Evolutionary conservation across 2,888 invertebrate genomes (phyloP), one percentile per base, ranked within the genome.

Genomic region (Sinopyrophorus schimmeli): DNA sequence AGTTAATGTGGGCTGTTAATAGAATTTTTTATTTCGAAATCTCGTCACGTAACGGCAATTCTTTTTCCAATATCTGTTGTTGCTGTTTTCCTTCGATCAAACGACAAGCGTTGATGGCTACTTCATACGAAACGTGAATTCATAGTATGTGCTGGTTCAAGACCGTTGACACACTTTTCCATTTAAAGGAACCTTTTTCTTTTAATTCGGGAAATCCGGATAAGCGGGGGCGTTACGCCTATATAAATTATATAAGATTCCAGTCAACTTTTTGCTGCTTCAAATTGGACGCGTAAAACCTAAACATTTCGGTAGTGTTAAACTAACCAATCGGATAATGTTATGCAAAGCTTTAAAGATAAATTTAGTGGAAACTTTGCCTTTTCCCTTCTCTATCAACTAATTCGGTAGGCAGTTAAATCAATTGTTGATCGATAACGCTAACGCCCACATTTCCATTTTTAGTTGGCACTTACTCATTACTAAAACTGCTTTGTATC

Each of bases 21-120:
- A 34, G 32, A 42, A 31, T 42, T 42, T 32, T 32, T 24, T 12
- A 32, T 32, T 24, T 40, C 14, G 12, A 11, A 42, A 32, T 32
- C 31, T 31, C 21, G 23, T 32, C 42, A 42, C 32, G 42, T 32
- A 32, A 11, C 10, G 10, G 32, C 42, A 34, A 42, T 42, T 42
- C 17, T 26, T 42, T 32, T 42, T 24, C 42, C 32, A 42, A 31
- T 31, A 42, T 42, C 42, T 42, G 42, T 42, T 42, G 42, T 42
- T 42, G 42, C 42, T 42, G 32, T 42, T 42, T 42, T 34, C 32
- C 32, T 34, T 26, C 20, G 20, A 42, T 31, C 42, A 34, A 42
- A 34, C 42, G 32, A 42, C 42, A 42, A 31, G 31, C 30, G 42
- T 32, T 42, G 42, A 42, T 42, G 26, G 42, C 42, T 34, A 24